A percentile compares a stretch with the other conserved stretches of the same genome.
Evolutionary conservation across 2,888 invertebrate species (phyloP).

Genomic region (Eupithecia abbreviata): DNA sequence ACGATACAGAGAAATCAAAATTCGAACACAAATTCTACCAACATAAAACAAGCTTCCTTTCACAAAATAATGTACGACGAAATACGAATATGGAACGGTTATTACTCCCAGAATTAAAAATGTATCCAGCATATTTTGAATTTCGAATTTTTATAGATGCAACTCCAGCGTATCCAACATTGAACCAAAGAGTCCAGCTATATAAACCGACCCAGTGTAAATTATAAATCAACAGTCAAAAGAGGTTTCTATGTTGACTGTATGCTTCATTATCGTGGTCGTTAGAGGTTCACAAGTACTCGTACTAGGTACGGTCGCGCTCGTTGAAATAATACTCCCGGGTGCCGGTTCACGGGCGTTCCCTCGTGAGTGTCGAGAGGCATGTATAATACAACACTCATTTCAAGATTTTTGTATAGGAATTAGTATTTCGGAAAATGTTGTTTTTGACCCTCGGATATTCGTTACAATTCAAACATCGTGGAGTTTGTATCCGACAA

Average conservation of each 20-base stretch:
- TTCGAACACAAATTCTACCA: background rate
- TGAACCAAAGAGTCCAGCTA: background rate
- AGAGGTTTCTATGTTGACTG: conserved; percentile 29
- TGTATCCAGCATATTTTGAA: background rate
- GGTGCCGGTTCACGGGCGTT: conserved; percentile 32
- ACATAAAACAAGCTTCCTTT: background rate
- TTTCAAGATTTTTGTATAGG: conserved; percentile 9
- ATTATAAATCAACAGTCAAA: conserved; percentile 25
- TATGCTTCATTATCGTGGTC: conserved; percentile 38
- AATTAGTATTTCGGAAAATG: background rate
- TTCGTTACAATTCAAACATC: background rate
- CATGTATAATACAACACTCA: conserved; percentile 20
- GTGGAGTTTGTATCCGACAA: background rate
- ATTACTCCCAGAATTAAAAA: background rate
- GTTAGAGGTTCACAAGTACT: conserved; percentile 35
- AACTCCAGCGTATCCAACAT: background rate
- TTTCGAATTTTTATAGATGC: too few species aligned
- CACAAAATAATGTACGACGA: background rate
- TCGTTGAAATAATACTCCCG: conserved; percentile 38
- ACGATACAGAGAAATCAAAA: too few species aligned
- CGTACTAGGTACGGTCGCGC: conserved; percentile 7
- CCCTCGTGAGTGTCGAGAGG: conserved; percentile 23
- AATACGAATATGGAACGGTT: background rate
- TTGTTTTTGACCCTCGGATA: background rate
- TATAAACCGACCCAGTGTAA: background rate